Percentiles rank a stretch among this genome's conserved stretches.
phyloP scores from a whole-genome alignment of 2,888 invertebrate species.

The Uloborus plumipes region DNA sequence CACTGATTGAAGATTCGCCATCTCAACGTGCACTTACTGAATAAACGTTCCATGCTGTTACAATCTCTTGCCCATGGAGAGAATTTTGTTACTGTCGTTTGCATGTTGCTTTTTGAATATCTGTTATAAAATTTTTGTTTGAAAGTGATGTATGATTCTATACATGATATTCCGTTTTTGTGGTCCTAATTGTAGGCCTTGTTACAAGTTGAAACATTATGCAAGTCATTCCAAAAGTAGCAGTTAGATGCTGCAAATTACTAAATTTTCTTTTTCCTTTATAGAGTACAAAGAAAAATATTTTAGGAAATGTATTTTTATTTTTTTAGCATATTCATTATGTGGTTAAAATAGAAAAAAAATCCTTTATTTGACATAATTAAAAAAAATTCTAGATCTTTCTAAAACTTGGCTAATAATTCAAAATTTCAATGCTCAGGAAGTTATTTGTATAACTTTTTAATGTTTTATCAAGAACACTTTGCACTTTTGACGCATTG shows the following conservation, averaged over 20 bases:
- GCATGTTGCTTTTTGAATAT: constrained; percentile 30
- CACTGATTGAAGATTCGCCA: constrained; percentile 20
- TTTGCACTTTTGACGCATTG: too few relatives aligned
- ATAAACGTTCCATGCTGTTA: constrained; percentile 57
- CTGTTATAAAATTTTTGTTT: constrained; percentile 20
- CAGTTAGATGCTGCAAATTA: constrained; percentile 37
- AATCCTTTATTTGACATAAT: too few relatives aligned
- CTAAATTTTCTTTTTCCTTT: not conserved
- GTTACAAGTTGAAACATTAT: not conserved
- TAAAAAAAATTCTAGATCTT: too few relatives aligned
- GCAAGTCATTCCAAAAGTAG: constrained; percentile 49
- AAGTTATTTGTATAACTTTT: constrained; percentile 46
- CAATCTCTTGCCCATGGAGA: constrained; percentile 34
- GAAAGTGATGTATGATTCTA: constrained; percentile 43
- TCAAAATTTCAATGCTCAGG: constrained; percentile 1
- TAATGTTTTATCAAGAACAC: not conserved
- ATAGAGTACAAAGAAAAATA: not conserved
- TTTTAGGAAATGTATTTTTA: too few relatives aligned
- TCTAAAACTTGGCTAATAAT: too few relatives aligned
- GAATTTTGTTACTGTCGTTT: constrained; percentile 50
- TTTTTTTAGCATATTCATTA: too few relatives aligned
- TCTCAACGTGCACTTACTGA: constrained; percentile 28
- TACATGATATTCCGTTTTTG: constrained; percentile 12
- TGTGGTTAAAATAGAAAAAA: too few relatives aligned
- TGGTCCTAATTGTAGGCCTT: constrained; percentile 7